phyloP scores from a whole-genome alignment of 2,888 invertebrate genomes.

The Epicampocera succincta region DNA sequence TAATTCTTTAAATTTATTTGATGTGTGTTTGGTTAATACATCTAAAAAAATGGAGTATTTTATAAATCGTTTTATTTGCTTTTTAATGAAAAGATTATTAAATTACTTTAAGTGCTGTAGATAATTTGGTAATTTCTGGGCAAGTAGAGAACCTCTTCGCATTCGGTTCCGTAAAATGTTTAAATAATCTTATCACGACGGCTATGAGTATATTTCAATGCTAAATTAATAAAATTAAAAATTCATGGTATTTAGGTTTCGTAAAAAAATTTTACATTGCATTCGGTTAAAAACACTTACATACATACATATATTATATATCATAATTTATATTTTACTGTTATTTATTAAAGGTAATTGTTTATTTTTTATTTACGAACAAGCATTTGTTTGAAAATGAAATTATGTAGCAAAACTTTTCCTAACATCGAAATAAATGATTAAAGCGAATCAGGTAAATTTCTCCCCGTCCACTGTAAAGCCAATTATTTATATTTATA shows the following conservation, averaged over 20 bases:
- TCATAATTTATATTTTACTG: slow-evolving; percentile 6
- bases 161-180: slow-evolving; percentile 7
- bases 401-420: slow-evolving; percentile 6
- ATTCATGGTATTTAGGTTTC: slow-evolving; percentile 3
- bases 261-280: slow-evolving; percentile 52
- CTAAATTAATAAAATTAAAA: slow-evolving; percentile 32
- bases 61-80: slow-evolving; percentile 42
- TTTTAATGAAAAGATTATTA: slow-evolving; percentile 18
- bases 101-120: slow-evolving; percentile 45
- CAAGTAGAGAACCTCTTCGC: background rate
- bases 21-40: slow-evolving; percentile 60
- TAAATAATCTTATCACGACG: background rate
- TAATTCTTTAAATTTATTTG: slow-evolving; percentile 20
- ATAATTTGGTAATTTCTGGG: slow-evolving; percentile 2
- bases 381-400: too few relatives aligned
- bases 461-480: slow-evolving; percentile 13
- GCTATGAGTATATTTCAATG: slow-evolving; percentile 6
- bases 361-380: background rate
- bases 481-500: slow-evolving; percentile 33
- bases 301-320: background rate
- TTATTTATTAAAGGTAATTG: background rate
- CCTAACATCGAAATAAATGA: slow-evolving; percentile 13
- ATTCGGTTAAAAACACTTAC: slow-evolving; percentile 57
- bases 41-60: slow-evolving; percentile 63
- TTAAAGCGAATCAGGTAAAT: slow-evolving; percentile 45